Evolutionary conservation across 2,113 vertebrate species (phyloP), one percentile per base, ranked within the genome.

Genomic region (Lampris megalopsis): DNA sequence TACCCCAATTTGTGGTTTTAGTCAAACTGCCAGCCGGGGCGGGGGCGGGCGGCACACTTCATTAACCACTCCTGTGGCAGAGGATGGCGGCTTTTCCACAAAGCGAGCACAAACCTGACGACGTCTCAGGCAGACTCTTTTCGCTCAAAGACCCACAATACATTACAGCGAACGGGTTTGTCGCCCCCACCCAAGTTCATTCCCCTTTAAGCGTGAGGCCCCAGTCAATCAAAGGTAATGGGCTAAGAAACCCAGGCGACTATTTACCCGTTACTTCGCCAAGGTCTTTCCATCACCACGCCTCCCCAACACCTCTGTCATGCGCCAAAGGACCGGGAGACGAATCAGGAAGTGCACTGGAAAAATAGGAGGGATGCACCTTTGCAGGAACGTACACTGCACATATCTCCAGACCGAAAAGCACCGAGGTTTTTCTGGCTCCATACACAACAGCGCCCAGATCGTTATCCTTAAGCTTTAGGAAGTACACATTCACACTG

Each of bases 211-310:
- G 73, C 79, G 81, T 88, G 88, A 85, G 77, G 74, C 81, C 24
- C 56, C 81, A 92, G 89, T 91, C 90, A 88, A 90, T 94, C 92
- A 93, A 87, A 86, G 82, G 75, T 92, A 93, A 92, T 90, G 91
- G 90, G 87, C 88, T 80, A 82, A 83, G 70, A 84, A 92, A 87
- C 66, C 63, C 66, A 53, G 68, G 68, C 82, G 82, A 85, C 89
- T 92, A 91, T 92, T 91, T 88, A 90, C 88, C 73, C 79, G 80
- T 89, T 83, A 75, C 81, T 75, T 71, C 75, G 70, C 56, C 4
- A 57, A 75, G 83, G 71, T 80, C 70, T 71, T 82, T 90, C 83
- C 75, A 85, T 88, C 76, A 75, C 60, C 40, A 9, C 40, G 58
- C 47, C 9, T 75, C 47, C 53, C 7, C 56, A 79, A 47, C 47